Base-by-base conservation (phyloP, 2,797 vertebrate species). In the Pseudopleuronectes americanus region DNA sequence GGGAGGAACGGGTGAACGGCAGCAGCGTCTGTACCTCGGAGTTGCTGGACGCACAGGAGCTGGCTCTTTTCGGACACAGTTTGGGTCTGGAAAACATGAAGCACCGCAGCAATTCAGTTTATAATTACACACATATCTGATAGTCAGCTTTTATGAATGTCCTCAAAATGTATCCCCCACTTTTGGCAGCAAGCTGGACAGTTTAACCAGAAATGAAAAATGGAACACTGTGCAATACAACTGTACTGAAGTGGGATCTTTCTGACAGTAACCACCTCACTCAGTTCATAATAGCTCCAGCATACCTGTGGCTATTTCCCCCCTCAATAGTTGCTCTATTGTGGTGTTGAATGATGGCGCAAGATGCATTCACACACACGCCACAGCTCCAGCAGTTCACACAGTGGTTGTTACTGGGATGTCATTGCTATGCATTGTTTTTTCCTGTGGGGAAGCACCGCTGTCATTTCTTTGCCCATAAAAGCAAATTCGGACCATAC, bases 31-130 rank as follows among this genome's bases (percentile, higher is more conserved):
- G 81, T 94, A 95, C 95, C 94, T 95, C 94, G 48, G 91, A 90
- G 87, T 80, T 90, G 89, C 83, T 90, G 81, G 93, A 93, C 23
- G 92, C 80, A 33, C 91, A 91, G 84, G 90, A 84, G 74, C 71
- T 89, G 64, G 86, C 79, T 90, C 90, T 89, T 88, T 95, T 95
- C 19, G 74, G 90, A 86, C 94, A 95, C 56, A 95, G 84, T 87
- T 94, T 95, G 57, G 91, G 90, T 85, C 95, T 95, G 92, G 31
- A 92, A 92, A 80, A 92, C 78, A 93, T 62, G 76, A 79, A 84
- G 45, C 48, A 81, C 43, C 76, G 82, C 78, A 89, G 76, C 22
- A 81, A 76, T 77, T 85, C 38, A 84, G 65, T 68, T 81, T 47
- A 70, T 62, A 65, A 83, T 84, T 71, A 83, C 49, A 84, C 41